A percentile compares a stretch with the other conserved stretches of the same genome.
Evolutionary conservation across 2,888 invertebrate species (phyloP).

Genomic region (Lepidocyrtinus sp.): DNA sequence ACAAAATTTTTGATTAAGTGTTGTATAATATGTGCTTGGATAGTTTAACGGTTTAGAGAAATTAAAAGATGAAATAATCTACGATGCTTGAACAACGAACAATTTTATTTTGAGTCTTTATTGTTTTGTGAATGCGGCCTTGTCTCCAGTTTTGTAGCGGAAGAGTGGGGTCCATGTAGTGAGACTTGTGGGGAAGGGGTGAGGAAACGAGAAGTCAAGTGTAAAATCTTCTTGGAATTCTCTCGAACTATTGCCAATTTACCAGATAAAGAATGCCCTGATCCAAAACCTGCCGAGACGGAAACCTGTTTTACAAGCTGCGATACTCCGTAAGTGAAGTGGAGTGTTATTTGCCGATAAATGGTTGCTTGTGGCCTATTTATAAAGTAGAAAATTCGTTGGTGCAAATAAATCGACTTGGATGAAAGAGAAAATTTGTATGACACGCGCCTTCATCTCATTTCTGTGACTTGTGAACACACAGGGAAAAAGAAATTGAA

Average conservation of each 20-base stretch:
- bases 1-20: neutral
- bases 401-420: too few species aligned
- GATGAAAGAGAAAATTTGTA: too few species aligned
- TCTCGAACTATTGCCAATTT: constrained; percentile 89
- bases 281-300: constrained; percentile 85
- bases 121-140: too few species aligned
- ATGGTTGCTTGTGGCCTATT: constrained; percentile 25
- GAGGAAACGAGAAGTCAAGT: constrained; percentile 89
- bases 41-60: neutral
- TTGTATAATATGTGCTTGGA: neutral
- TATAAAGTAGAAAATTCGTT: too few species aligned
- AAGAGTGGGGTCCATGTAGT: constrained; percentile 94
- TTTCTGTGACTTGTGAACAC: constrained; percentile 20
- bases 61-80: neutral
- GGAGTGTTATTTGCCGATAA: neutral
- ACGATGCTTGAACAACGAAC: too few species aligned
- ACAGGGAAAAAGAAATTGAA: constrained; percentile 56
- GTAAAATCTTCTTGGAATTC: constrained; percentile 95
- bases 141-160: constrained; percentile 86
- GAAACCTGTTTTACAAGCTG: constrained; percentile 86
- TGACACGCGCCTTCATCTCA: neutral
- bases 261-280: constrained; percentile 90
- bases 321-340: constrained; percentile 60
- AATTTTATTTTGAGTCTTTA: too few species aligned
- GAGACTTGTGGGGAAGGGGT: constrained; percentile 92